These are phyloP conservation scores for Mesopsocus fuscifrons DNA, from an alignment of 2,888 invertebrate species.

Conservation along the genomic window DNA sequence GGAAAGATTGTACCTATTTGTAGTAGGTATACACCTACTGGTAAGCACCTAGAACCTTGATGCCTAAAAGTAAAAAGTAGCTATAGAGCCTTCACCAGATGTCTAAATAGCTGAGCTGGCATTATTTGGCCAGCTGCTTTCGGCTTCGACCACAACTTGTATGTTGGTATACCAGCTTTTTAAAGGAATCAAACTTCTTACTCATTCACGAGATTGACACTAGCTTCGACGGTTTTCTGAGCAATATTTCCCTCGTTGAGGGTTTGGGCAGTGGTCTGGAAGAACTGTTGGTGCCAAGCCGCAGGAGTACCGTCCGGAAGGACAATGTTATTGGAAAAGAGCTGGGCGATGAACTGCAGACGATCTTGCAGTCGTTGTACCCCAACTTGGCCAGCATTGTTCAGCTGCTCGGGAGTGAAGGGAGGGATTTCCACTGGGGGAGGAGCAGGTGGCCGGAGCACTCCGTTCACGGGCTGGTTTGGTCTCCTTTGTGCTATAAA, in stretches of 20 bases:
- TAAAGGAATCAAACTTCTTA: no score
- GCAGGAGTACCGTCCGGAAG: constrained; percentile 22
- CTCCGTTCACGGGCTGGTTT: constrained; percentile 19
- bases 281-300: constrained; percentile 24
- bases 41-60: no score
- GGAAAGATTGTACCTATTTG: no score
- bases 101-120: no score
- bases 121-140: no score
- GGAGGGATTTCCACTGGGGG: constrained; percentile 22
- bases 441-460: constrained; percentile 23
- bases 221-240: constrained; percentile 23
- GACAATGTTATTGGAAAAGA: constrained; percentile 20
- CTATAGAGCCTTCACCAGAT: no score
- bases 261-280: constrained; percentile 23
- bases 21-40: no score
- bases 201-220: constrained; percentile 24
- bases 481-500: constrained; percentile 11
- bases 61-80: no score
- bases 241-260: constrained; percentile 23
- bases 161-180: no score
- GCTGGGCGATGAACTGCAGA: constrained; percentile 18
- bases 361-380: constrained; percentile 20
- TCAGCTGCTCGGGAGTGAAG: constrained; percentile 22
- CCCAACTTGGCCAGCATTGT: constrained; percentile 21
- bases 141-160: no score